phyloP scores from a whole-genome alignment of 2,888 invertebrate species.

The Tubulanus polymorphus region DNA sequence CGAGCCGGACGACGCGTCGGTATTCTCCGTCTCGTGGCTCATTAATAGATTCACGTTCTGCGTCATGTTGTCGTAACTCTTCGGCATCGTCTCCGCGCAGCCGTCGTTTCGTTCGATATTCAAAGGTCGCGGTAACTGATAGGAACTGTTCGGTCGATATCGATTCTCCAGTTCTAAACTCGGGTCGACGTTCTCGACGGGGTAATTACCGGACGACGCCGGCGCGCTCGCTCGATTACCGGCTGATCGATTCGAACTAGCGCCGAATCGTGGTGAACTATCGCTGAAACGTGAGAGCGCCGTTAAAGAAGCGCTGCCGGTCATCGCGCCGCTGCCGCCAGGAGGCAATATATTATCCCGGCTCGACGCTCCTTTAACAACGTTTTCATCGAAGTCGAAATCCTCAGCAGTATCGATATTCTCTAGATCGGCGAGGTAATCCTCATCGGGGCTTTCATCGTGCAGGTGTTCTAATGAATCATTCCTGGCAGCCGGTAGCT shows the following conservation, averaged over 20 bases:
- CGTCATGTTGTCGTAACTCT: not conserved
- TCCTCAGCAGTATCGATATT: slow-evolving; percentile 16
- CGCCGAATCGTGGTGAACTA: not conserved
- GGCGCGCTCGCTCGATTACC: not conserved
- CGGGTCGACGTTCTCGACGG: not conserved
- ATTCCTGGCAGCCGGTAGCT: not conserved
- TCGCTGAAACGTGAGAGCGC: not conserved
- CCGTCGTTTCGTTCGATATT: slow-evolving; percentile 1
- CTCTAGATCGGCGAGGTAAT: slow-evolving; percentile 19
- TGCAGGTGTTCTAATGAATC: not conserved
- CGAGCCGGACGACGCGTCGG: too few species aligned
- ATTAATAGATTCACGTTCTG: not conserved
- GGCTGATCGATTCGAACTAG: not conserved
- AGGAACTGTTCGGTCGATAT: slow-evolving; percentile 1
- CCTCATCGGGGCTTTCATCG: not conserved
- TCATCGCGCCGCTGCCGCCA: not conserved
- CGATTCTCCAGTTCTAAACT: not conserved
- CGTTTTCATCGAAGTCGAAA: slow-evolving; percentile 22
- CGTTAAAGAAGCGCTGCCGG: not conserved
- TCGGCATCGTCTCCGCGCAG: not conserved
- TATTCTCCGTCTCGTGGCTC: not conserved
- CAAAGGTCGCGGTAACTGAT: not conserved
- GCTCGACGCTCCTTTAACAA: not conserved
- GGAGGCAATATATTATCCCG: not conserved
- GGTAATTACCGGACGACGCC: not conserved